Percentiles rank a stretch among this genome's conserved stretches.
phyloP scores from a whole-genome alignment of 2,888 invertebrate genomes.

The Lamproptera curius region DNA sequence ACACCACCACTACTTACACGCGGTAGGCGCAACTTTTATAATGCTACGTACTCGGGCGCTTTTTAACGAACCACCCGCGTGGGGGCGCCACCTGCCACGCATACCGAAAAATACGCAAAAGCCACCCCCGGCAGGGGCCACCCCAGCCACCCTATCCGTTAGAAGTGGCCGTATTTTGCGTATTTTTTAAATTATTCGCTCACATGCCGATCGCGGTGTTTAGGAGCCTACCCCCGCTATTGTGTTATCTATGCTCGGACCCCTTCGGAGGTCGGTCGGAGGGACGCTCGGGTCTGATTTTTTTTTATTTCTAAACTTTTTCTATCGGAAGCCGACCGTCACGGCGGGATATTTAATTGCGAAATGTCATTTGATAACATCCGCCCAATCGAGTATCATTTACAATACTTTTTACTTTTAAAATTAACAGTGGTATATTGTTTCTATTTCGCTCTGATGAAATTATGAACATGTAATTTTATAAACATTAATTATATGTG shows the following conservation, averaged over 20 bases:
- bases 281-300: not conserved
- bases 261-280: not conserved
- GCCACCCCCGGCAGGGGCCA: conserved; percentile 25
- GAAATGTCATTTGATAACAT: too few relatives aligned
- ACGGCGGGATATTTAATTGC: too few relatives aligned
- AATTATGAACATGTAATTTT: too few relatives aligned
- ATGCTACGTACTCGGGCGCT: conserved; percentile 76
- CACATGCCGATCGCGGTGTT: conserved; percentile 65
- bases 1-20: conserved; percentile 73
- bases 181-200: conserved; percentile 75
- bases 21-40: conserved; percentile 78
- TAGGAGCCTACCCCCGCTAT: conserved; percentile 39
- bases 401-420: too few relatives aligned
- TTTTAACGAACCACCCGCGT: conserved; percentile 71
- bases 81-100: conserved; percentile 75
- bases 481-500: too few relatives aligned
- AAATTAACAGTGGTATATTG: too few relatives aligned
- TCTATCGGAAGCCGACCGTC: too few relatives aligned
- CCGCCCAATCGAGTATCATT: too few relatives aligned
- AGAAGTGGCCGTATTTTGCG: conserved; percentile 77
- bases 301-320: not conserved
- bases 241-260: conserved; percentile 17
- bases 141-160: conserved; percentile 52
- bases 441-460: too few relatives aligned
- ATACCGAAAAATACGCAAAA: conserved; percentile 76